These are phyloP conservation scores for Petrolisthes cinctipes DNA, from an alignment of 2,888 invertebrate genomes.

Conservation along the genomic window DNA sequence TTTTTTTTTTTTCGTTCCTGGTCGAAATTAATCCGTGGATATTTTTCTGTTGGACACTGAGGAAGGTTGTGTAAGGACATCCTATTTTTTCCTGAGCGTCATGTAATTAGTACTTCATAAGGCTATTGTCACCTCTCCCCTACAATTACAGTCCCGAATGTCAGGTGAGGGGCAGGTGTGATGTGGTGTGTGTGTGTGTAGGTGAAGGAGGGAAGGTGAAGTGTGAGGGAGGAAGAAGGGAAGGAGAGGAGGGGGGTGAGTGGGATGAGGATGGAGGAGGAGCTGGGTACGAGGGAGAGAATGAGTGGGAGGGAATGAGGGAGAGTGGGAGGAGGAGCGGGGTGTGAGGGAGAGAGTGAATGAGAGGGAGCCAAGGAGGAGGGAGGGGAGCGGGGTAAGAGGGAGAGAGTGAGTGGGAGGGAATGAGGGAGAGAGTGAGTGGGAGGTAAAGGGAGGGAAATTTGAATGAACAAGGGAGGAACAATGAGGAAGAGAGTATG, in stretches of 20 bases:
- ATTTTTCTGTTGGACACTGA: constrained; percentile 13
- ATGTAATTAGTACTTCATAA: constrained; percentile 23
- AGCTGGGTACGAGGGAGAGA: not conserved
- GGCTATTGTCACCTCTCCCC: constrained; percentile 36
- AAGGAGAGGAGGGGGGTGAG: not conserved
- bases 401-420: not conserved
- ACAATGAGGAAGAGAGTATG: constrained; percentile 1
- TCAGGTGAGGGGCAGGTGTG: constrained; percentile 29
- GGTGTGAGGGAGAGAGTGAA: not conserved
- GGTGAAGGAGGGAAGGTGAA: not conserved
- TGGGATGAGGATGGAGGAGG: too few species aligned
- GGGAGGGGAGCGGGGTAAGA: not conserved
- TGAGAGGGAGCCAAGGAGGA: not conserved
- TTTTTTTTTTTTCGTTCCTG: not conserved
- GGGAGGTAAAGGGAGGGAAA: not conserved
- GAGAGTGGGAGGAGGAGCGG: not conserved
- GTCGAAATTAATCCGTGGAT: not conserved
- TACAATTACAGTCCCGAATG: constrained; percentile 37
- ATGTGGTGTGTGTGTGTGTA: not conserved
- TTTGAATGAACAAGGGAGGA: not conserved
- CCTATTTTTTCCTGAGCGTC: constrained; percentile 31
- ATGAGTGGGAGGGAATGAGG: not conserved
- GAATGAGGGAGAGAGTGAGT: not conserved
- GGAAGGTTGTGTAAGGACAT: constrained; percentile 25
- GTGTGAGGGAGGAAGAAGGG: not conserved